Conservation (phyloP, 2,797 vertebrate genomes). For the Podargus strigoides region DNA sequence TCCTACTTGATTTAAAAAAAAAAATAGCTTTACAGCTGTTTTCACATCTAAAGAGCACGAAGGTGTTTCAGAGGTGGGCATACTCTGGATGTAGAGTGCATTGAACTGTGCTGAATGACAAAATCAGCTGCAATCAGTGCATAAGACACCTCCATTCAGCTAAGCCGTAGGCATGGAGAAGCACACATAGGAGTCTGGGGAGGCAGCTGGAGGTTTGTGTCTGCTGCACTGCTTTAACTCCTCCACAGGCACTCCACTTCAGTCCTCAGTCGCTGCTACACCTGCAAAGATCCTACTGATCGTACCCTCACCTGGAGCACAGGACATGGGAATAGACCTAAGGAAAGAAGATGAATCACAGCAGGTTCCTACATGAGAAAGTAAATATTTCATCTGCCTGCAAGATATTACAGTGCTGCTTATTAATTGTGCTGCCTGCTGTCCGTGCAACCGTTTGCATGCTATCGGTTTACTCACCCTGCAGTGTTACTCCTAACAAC, state of each 20-base stretch:
- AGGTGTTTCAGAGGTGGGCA: neutral
- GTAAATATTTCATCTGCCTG: neutral
- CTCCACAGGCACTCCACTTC: neutral
- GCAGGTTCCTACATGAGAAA: neutral
- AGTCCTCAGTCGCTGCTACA: neutral
- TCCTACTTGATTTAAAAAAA: neutral
- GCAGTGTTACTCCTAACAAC: neutral
- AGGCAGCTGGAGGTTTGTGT: neutral
- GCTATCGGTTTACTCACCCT: neutral
- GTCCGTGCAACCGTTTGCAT: too few relatives aligned
- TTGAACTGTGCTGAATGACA: neutral
- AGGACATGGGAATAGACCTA: neutral
- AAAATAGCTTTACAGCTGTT: neutral
- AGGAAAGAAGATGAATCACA: neutral
- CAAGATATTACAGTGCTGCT: fast-evolving
- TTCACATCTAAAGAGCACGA: neutral
- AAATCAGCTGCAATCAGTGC: neutral
- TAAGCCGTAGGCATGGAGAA: neutral
- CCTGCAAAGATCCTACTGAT: neutral
- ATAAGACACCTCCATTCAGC: neutral
- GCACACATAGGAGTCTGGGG: neutral
- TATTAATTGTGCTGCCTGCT: neutral
- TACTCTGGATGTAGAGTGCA: neutral
- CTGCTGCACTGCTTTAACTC: neutral
- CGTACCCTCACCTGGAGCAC: neutral